Percentiles rank a stretch among this genome's conserved stretches.
phyloP scores from a whole-genome alignment of 2,888 invertebrate genomes.

The Trachelus iudaicus region DNA sequence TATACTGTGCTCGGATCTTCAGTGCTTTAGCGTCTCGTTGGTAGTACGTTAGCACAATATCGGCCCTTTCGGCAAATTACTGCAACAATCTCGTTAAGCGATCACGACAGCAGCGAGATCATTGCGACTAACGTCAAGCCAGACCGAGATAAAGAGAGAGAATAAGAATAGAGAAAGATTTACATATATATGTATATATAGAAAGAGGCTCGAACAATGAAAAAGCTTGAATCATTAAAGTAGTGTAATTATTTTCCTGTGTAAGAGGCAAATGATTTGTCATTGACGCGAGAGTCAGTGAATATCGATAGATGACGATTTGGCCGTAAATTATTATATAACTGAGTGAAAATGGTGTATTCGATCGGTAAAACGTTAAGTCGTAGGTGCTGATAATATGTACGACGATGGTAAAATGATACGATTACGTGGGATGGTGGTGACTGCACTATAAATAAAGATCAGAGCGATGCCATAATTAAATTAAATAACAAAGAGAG shows the following conservation, averaged over 20 bases:
- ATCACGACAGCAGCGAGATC: no score
- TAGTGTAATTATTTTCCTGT: no score
- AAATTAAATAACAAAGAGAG: background rate
- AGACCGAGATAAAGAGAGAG: no score
- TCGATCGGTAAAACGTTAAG: slow-evolving; percentile 11
- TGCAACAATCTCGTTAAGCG: background rate
- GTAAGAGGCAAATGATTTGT: no score
- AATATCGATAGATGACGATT: no score
- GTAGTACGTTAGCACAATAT: slow-evolving; percentile 19
- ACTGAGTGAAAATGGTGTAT: no score
- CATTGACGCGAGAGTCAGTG: no score
- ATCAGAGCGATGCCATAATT: slow-evolving; percentile 8
- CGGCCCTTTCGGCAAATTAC: background rate
- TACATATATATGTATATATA: background rate
- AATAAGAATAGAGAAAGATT: background rate
- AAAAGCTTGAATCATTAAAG: background rate
- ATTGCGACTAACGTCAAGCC: no score
- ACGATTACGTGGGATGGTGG: slow-evolving; percentile 21
- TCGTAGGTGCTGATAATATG: slow-evolving; percentile 7
- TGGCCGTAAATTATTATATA: no score
- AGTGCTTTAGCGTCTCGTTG: slow-evolving; percentile 14
- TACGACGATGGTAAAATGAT: slow-evolving; percentile 25
- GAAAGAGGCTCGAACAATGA: background rate
- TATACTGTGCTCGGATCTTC: no score
- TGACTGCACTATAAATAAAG: slow-evolving; percentile 14